Evolutionary conservation across 2,888 invertebrate species (phyloP), one percentile per base, ranked within the genome.

Genomic region (Silvanus unidentatus): DNA sequence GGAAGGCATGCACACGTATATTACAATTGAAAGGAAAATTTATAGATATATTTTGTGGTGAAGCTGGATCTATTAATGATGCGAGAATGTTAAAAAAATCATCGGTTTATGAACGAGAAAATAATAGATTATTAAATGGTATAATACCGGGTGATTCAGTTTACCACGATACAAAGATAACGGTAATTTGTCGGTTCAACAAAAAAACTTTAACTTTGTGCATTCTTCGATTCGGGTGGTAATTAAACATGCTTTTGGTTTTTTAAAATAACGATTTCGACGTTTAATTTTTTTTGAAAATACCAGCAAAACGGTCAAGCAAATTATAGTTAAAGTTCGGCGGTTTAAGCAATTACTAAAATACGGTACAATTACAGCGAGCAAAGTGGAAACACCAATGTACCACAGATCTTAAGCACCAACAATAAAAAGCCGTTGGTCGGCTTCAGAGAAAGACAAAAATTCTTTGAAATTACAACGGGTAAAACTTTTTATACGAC

Each of bases 151-250:
- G 60, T 27, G 58, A 59, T 47, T 50, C 52, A 34, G 60, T 58
- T 3, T 64, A 65, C 39, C 59, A 15, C 64, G 60, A 9, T 65
- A 51, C 41, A 59, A 54, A 46, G 53, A 62, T 42, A 50, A 55
- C 37, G 60, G 57, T 2, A 42, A 44, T 43, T 45, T 65, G 9
- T 58, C 58, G 2, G 45, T 49, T 16, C 37, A 53, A 5, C 57
- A 66, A 50, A 48, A 22, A 38, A 43, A 44, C 2, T 64, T 58
- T 41, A 66, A 66, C 40, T 28, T 52, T 14, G 36, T 54, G n/a
- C 55, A 58, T 48, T 58, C 57, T 16, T 35, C 51, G 13, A 54
- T 55, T 1, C 44, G 62, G 45, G 54, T 57, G 2, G 48, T 58
- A 9, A 55, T 63, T 5, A 59, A 60, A 50, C 52, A 61, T 49